A percentile compares a stretch with the other conserved stretches of the same genome.
phyloP scores from a whole-genome alignment of 2,888 invertebrate genomes.

The Sphaerophoria taeniata region DNA sequence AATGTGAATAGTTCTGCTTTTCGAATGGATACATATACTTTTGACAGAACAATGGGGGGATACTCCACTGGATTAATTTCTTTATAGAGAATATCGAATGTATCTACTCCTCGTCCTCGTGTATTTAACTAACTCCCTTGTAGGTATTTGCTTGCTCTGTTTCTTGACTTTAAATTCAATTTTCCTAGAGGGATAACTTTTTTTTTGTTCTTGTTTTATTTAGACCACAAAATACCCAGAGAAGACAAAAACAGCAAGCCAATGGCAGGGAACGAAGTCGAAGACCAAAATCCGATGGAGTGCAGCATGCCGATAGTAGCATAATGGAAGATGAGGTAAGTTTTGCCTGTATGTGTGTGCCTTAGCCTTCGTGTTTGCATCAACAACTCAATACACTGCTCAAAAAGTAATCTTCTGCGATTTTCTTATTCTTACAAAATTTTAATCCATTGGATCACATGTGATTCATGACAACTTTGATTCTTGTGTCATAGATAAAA shows the following conservation, averaged over 20 bases:
- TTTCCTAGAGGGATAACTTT: not conserved
- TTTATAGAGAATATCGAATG: slow-evolving; percentile 7
- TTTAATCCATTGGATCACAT: too few relatives aligned
- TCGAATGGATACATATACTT: not conserved
- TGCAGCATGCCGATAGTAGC: slow-evolving; percentile 82
- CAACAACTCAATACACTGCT: slow-evolving; percentile 4
- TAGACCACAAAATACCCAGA: slow-evolving; percentile 71
- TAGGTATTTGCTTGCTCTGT: not conserved
- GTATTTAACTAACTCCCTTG: not conserved
- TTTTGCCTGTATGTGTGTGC: slow-evolving; percentile 8
- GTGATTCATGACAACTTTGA: too few relatives aligned
- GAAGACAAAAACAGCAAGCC: slow-evolving; percentile 80
- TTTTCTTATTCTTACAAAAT: too few relatives aligned
- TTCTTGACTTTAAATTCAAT: not conserved
- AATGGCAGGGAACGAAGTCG: slow-evolving; percentile 80
- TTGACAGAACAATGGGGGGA: not conserved
- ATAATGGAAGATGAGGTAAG: slow-evolving; percentile 83
- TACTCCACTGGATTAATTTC: slow-evolving; percentile 37
- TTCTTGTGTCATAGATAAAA: too few relatives aligned
- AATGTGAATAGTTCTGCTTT: slow-evolving; percentile 18
- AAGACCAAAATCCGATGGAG: slow-evolving; percentile 81
- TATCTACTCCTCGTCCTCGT: not conserved
- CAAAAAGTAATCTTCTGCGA: not conserved
- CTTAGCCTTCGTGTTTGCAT: not conserved
- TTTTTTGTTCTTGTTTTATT: not conserved